phyloP scores from a whole-genome alignment of 2,113 vertebrate genomes.

The Mohoua ochrocephala region DNA sequence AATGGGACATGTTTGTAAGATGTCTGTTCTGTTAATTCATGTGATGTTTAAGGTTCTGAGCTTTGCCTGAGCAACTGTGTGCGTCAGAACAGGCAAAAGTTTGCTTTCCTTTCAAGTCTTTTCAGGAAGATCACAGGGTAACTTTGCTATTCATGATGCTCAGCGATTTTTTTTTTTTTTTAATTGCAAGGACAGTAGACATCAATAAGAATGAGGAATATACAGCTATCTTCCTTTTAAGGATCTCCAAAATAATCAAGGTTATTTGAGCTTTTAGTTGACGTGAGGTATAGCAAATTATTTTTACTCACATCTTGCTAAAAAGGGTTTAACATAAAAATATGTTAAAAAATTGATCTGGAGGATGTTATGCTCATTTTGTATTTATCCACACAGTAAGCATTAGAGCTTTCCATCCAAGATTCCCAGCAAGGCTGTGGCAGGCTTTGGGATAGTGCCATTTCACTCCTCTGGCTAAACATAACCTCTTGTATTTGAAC shows the following conservation, averaged over 20 bases:
- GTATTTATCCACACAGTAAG: background rate
- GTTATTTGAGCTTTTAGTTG: background rate
- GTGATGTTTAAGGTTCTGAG: background rate
- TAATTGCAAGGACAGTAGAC: background rate
- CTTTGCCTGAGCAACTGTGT: background rate
- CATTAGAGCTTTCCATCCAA: background rate
- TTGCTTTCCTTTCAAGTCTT: background rate
- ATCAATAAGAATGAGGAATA: background rate
- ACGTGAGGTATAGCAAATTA: background rate
- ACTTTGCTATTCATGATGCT: background rate
- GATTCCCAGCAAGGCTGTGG: background rate
- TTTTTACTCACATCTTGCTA: background rate
- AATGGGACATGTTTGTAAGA: background rate
- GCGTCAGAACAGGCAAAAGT: background rate
- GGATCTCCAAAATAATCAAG: background rate
- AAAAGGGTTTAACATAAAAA: background rate
- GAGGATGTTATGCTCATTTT: background rate
- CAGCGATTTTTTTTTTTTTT: background rate
- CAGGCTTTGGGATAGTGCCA: background rate
- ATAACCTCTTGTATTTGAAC: background rate
- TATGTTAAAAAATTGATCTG: background rate
- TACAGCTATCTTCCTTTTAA: background rate
- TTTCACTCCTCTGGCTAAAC: background rate
- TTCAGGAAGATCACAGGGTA: background rate
- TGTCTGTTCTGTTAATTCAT: background rate